These are phyloP conservation scores for Brachionus manjavacas DNA, from an alignment of 1,140 invertebrate species.

Conservation along the genomic window DNA sequence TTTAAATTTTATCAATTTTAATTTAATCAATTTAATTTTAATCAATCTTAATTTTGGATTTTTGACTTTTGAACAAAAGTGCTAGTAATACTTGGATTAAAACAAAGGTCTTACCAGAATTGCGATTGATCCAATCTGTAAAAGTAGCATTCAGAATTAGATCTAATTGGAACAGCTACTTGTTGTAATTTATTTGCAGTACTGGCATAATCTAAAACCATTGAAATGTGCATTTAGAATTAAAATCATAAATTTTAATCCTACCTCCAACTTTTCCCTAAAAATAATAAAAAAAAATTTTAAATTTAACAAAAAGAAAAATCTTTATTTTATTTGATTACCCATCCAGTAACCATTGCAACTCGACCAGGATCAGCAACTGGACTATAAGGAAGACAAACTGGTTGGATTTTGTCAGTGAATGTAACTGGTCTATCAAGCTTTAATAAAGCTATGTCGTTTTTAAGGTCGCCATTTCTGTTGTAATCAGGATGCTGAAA, in stretches of 20 bases:
- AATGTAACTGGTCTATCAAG: constrained; percentile 59
- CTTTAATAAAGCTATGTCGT: constrained; percentile 66
- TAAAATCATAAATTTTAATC: neutral
- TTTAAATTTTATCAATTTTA: too few species aligned
- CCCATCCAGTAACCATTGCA: constrained; percentile 38
- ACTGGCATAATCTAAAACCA: neutral
- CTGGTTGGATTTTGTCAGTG: constrained; percentile 61
- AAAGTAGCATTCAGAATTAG: neutral
- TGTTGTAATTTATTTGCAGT: neutral
- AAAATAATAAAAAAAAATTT: neutral
- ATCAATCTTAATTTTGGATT: too few species aligned
- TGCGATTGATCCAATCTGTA: neutral
- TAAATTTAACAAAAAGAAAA: neutral
- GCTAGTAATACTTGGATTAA: too few species aligned
- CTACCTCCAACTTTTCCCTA: neutral
- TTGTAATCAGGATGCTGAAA: constrained; percentile 45
- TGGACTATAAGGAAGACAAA: constrained; percentile 62
- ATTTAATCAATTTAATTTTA: too few species aligned
- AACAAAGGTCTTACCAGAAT: neutral
- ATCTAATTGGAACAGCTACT: constrained; percentile 26
- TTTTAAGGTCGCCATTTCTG: constrained; percentile 48
- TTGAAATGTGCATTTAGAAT: neutral
- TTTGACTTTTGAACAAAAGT: too few species aligned
- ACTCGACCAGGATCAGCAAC: constrained; percentile 29
- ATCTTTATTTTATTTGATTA: neutral